Evolutionary conservation across 2,888 invertebrate genomes (phyloP), one percentile per base, ranked within the genome.

Genomic region (Sycophila texana): DNA sequence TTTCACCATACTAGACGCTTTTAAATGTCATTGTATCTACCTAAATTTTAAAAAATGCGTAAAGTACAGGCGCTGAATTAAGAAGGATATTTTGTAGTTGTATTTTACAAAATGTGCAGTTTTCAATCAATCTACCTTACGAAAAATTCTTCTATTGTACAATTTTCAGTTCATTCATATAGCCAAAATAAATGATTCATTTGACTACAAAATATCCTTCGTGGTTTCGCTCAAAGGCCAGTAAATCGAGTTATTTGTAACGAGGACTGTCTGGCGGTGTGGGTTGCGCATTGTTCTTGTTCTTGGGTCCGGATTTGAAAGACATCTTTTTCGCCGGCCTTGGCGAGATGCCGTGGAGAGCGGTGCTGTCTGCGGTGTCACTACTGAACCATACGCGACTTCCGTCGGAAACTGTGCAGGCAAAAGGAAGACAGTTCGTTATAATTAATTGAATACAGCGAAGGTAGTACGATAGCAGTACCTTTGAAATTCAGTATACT

Each of bases 301-400:
- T 89, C 74, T 91, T 91, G 55, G 92, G 92, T 47, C 93, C 91
- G 84, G 92, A 93, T 91, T 94, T 94, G 82, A 93, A 93, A 1
- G 93, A 93, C 84, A 95, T 92, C 73, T 95, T 94, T 88, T 95
- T 95, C 83, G 93, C 89, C 4, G 95, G 94, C 68, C 95, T 92
- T 67, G 95, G 95, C 1, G 95, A 95, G 85, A 93, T 92, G 49
- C 92, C 91, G 81, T 91, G 91, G 18, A 91, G 86, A 5, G 90
- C 85, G 5, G 91, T 83, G 53, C 85, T 89, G n/a, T 90, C 90
- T 20, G 88, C 85, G 0, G 87, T 88, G 61, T 90, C 90, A 61
- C 86, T 88, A 86, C 90, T 92, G 91, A 92, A 88, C 92, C 92
- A 91, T 87, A 93, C 92, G 93, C 94, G 86, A 83, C 89, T 88